Conservation (phyloP, 2,888 invertebrate genomes). For the Drosophila bunnanda region DNA sequence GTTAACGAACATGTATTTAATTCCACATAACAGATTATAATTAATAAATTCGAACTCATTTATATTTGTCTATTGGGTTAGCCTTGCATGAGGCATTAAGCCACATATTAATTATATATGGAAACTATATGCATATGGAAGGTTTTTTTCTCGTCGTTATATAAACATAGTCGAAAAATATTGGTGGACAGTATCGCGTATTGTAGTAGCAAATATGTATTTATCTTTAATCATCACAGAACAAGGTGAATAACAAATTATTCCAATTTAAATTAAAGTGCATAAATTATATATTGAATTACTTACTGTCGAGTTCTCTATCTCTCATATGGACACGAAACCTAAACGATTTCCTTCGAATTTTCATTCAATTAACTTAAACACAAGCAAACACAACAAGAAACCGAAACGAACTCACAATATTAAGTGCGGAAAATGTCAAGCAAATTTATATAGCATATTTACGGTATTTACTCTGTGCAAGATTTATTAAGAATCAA, state of each 20-base stretch:
- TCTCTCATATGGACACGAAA: conserved; percentile 59
- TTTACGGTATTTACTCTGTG: conserved; percentile 74
- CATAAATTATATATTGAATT: conserved; percentile 70
- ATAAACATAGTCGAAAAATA: conserved; percentile 69
- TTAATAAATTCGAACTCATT: conserved; percentile 52
- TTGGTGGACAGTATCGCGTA: conserved; percentile 71
- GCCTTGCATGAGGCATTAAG: conserved; percentile 63
- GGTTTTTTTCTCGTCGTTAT: conserved; percentile 72
- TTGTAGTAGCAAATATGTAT: conserved; percentile 74
- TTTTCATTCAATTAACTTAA: conserved; percentile 65
- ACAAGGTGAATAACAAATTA: conserved; percentile 49
- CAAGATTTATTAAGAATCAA: conserved; percentile 76
- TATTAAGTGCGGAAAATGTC: conserved; percentile 43
- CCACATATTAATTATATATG: conserved; percentile 45
- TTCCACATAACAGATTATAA: conserved; percentile 43
- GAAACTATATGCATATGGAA: conserved; percentile 49
- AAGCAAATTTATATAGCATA: conserved; percentile 72
- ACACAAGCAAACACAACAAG: conserved; percentile 33
- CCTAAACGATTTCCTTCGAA: conserved; percentile 62
- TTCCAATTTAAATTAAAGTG: conserved; percentile 71
- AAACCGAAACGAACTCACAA: conserved; percentile 35
- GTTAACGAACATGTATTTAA: conserved; percentile 51
- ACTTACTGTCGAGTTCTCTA: conserved; percentile 63
- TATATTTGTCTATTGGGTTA: conserved; percentile 62
- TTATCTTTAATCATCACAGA: conserved; percentile 57